Percentiles rank a stretch among this genome's conserved stretches.
Evolutionary conservation across 2,797 vertebrate species (phyloP).

Genomic region (Neoniphon sammara): DNA sequence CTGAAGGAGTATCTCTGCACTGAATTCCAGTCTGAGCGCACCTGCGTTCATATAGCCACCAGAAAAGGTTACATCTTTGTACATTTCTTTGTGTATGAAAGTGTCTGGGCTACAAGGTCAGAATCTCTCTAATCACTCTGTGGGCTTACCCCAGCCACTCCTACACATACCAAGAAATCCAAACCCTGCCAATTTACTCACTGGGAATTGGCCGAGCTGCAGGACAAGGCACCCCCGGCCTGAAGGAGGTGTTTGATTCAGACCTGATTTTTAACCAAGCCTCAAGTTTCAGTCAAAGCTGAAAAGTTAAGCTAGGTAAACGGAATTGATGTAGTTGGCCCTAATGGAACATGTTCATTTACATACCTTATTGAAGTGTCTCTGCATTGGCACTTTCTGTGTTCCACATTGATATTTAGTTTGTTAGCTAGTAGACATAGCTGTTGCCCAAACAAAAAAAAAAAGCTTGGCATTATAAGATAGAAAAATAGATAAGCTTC

Average conservation of each 20-base stretch:
- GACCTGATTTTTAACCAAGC: constrained; percentile 11
- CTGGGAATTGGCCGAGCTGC: constrained; percentile 52
- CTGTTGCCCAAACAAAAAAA: neutral
- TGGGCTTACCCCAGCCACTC: constrained; percentile 63
- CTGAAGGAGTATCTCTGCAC: constrained; percentile 11
- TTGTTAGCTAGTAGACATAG: neutral
- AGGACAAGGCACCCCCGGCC: constrained; percentile 55
- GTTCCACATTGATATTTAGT: neutral
- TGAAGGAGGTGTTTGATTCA: neutral
- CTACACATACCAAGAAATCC: constrained; percentile 74
- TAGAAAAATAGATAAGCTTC: no score
- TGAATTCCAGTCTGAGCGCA: constrained; percentile 19
- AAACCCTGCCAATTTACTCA: constrained; percentile 56
- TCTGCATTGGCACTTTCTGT: neutral
- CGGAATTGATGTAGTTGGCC: no score
- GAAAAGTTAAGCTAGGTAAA: no score
- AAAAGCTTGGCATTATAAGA: neutral
- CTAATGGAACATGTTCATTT: neutral
- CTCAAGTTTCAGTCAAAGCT: constrained; percentile 7
- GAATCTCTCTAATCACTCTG: constrained; percentile 68
- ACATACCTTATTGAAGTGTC: neutral
- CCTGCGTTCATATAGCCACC: constrained; percentile 5
- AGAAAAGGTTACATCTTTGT: constrained; percentile 39
- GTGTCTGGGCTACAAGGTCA: constrained; percentile 71
- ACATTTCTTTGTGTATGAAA: constrained; percentile 67